Base-by-base conservation (phyloP, 1,140 invertebrate genomes). In the Drosophila tropicalis region DNA sequence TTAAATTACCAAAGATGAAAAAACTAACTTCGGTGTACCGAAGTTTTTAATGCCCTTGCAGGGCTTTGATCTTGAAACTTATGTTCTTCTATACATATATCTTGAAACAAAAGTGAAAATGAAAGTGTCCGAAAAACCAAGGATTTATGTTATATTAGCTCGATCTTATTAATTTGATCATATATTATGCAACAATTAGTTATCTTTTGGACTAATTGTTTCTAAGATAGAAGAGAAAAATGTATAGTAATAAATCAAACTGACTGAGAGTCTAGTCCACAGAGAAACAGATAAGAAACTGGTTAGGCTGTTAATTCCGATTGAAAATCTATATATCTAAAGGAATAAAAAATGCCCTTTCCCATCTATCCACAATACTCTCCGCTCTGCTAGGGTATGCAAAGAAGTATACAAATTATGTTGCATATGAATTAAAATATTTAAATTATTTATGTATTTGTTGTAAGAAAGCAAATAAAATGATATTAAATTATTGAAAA, bases 361-460 rank as follows among this genome's bases (percentile, higher is more conserved):
- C 7, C 12, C 34, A 36, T 39, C 36, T 36, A 39, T 5, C 36
- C n/a, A 12, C 10, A 12, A 12, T 12, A 13, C 36, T 39, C 36
- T 39, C 36, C 36, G 10, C 36, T 12, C 17, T 17, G 44, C 44
- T 12, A 10, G 44, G 44, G 44, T 51, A 51, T 51, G 10, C 36
- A 22, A 58, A 57, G 39, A 39, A 5, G 15, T 19, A 17, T 39
- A 58, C 55, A 57, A 57, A 58, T 19, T 57, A 32, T 54, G 56
- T 69, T 73, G 66, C 72, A 62, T 71, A 57, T 62, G 34, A 70
- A 78, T 70, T 64, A 73, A 77, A 72, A 51, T 10, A 51, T 51
- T 79, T 75, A 76, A 76, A 51, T 51, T 77, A 82, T 87, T 83
- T 76, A 87, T 86, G 56, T 79, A 79, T 64, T 83, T 87, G 66